phyloP scores from a whole-genome alignment of 2,888 invertebrate genomes.

The Epinotia demarniana region DNA sequence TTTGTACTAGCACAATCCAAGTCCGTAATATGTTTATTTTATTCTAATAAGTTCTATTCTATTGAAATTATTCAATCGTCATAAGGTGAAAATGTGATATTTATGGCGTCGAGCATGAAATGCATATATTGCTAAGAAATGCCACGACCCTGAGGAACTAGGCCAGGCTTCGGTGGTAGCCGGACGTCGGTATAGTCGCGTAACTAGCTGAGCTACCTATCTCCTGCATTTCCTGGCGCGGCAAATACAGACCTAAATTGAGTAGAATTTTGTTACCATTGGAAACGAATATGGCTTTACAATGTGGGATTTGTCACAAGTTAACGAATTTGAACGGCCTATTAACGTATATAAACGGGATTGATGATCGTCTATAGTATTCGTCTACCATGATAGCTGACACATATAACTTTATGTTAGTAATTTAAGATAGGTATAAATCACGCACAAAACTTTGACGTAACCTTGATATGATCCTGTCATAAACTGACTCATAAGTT shows the following conservation, averaged over 20 bases:
- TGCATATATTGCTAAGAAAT: conserved; percentile 9
- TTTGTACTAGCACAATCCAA: not conserved
- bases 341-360: too few species aligned
- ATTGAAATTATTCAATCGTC: not conserved
- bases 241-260: not conserved
- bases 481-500: conserved; percentile 17
- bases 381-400: not conserved
- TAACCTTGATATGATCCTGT: conserved; percentile 21
- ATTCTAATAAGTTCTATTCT: too few species aligned
- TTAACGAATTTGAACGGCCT: too few species aligned
- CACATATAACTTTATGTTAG: not conserved
- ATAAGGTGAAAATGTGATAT: not conserved
- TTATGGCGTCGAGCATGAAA: not conserved
- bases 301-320: too few species aligned
- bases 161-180: conserved; percentile 12
- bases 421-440: conserved; percentile 12
- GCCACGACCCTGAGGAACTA: conserved; percentile 19
- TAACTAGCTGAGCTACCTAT: conserved; percentile 10
- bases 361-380: not conserved
- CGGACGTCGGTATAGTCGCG: conserved; percentile 19
- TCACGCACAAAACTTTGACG: conserved; percentile 20
- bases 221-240: conserved; percentile 15
- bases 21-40: not conserved
- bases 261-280: not conserved
- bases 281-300: not conserved